phyloP scores from a whole-genome alignment of 2,113 vertebrate genomes.

The Rynchops niger region DNA sequence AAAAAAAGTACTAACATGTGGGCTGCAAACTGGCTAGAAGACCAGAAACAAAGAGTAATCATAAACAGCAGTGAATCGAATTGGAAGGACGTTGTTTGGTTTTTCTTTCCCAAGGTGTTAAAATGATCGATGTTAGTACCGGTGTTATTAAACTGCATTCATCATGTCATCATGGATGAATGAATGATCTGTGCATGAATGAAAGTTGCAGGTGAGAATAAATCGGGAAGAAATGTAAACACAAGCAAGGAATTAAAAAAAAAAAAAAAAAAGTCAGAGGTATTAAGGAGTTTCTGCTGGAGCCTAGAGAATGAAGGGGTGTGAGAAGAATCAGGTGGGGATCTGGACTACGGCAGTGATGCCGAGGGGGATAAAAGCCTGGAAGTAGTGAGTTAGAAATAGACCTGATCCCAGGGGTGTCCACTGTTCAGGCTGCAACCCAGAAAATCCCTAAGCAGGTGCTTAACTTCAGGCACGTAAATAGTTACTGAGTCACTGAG shows the following conservation, averaged over 20 bases:
- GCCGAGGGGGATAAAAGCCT: not conserved
- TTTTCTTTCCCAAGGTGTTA: not conserved
- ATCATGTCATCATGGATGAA: not conserved
- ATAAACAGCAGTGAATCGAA: not conserved
- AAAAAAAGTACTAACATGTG: not conserved
- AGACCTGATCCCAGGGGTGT: not conserved
- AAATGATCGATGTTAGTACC: not conserved
- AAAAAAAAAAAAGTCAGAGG: not conserved
- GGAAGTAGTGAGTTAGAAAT: not conserved
- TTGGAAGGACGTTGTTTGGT: not conserved
- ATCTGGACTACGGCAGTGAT: not conserved
- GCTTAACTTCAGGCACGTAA: not conserved
- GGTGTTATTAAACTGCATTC: not conserved
- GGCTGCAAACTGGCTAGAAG: not conserved
- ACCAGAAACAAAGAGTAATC: not conserved
- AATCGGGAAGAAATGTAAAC: not conserved
- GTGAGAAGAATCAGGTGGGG: not conserved
- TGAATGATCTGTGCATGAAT: not conserved
- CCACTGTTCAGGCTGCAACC: not conserved
- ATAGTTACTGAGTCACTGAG: not conserved
- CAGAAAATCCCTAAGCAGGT: not conserved
- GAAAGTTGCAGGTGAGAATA: not conserved
- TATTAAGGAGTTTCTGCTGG: not conserved
- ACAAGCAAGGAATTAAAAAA: not conserved
- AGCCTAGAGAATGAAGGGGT: not conserved